Conservation (phyloP, 2,888 invertebrate species). For the Calliopum simillimum region DNA sequence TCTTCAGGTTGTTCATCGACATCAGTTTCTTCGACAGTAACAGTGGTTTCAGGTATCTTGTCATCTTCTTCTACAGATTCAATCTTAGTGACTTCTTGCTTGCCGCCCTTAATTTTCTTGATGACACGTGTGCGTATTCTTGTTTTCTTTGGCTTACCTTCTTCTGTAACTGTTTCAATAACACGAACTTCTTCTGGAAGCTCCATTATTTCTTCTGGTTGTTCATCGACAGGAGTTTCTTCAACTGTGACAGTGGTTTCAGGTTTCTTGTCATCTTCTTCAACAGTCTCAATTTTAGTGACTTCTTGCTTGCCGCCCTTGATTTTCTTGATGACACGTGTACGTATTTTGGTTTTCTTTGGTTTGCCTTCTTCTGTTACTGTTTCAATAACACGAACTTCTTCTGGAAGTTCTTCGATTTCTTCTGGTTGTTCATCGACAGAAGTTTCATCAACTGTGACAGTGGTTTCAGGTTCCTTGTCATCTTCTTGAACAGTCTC, state of each 20-base stretch:
- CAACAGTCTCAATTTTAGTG: slow-evolving; percentile 14
- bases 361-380: slow-evolving; percentile 11
- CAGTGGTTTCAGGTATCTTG: not conserved
- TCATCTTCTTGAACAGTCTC: slow-evolving; percentile 19
- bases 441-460: slow-evolving; percentile 5
- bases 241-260: slow-evolving; percentile 19
- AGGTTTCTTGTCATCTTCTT: slow-evolving; percentile 19
- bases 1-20: not conserved
- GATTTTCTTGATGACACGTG: slow-evolving; percentile 9
- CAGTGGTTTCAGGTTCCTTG: slow-evolving; percentile 18
- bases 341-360: not conserved
- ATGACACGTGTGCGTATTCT: not conserved
- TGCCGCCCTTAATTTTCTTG: not conserved
- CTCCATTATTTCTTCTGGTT: not conserved
- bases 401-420: slow-evolving; percentile 1
- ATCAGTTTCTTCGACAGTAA: not conserved
- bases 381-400: slow-evolving; percentile 8
- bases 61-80: not conserved
- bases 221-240: not conserved
- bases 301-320: slow-evolving; percentile 11
- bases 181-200: slow-evolving; percentile 12
- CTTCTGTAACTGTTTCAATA: not conserved
- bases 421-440: not conserved
- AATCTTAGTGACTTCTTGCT: not conserved
- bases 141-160: slow-evolving; percentile 1